phyloP scores from a whole-genome alignment of 1,140 invertebrate species.

The Pseudomyrmex cubaensis region DNA sequence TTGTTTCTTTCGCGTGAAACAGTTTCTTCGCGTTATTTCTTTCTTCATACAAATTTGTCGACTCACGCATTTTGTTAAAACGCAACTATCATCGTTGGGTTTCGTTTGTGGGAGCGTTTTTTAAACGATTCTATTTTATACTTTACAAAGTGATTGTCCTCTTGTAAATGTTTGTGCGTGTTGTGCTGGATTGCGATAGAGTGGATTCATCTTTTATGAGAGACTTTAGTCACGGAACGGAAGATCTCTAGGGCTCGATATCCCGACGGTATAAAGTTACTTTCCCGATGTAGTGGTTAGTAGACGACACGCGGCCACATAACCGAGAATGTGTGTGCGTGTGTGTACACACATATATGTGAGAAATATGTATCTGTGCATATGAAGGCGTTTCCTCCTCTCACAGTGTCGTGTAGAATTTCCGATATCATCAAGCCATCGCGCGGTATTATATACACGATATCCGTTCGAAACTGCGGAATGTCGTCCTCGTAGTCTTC shows the following conservation, averaged over 20 bases:
- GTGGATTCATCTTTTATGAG: slow-evolving; percentile 29
- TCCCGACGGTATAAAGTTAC: slow-evolving; percentile 60
- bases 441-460: slow-evolving; percentile 59
- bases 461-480: slow-evolving; percentile 56
- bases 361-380: slow-evolving; percentile 11
- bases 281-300: slow-evolving; percentile 2
- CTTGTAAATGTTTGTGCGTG: slow-evolving; percentile 50
- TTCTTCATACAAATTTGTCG: neutral
- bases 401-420: slow-evolving; percentile 51
- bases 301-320: slow-evolving; percentile 10
- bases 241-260: slow-evolving; percentile 48
- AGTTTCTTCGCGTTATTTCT: neutral
- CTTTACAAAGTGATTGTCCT: slow-evolving; percentile 20
- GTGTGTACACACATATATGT: slow-evolving; percentile 15
- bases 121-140: slow-evolving; percentile 44
- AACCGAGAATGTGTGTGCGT: neutral
- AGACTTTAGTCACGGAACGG: slow-evolving; percentile 26
- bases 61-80: neutral
- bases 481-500: slow-evolving; percentile 49
- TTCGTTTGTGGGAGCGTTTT: slow-evolving; percentile 1
- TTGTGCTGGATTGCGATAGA: neutral
- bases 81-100: neutral
- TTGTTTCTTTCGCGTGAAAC: neutral
- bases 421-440: slow-evolving; percentile 66
- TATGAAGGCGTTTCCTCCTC: slow-evolving; percentile 36